These are phyloP conservation scores for Folsomia candida DNA, from an alignment of 2,888 invertebrate species.

Conservation along the genomic window DNA sequence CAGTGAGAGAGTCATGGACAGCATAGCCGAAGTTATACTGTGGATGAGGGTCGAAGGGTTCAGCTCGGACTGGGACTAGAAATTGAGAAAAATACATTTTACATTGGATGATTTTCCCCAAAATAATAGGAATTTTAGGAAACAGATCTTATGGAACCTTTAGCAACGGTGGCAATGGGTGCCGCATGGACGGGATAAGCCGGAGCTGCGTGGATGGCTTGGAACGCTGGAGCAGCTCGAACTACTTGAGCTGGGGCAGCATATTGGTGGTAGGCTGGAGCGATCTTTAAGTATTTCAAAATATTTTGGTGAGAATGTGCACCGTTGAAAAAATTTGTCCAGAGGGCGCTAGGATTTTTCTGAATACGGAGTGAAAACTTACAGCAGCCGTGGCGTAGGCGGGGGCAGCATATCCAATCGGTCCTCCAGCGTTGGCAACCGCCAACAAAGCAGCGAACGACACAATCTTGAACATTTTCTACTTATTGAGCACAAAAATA, in stretches of 20 bases:
- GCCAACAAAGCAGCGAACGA: conserved; percentile 23
- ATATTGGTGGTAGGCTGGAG: neutral
- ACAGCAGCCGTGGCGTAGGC: neutral
- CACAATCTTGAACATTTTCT: conserved; percentile 18
- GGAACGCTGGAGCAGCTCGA: conserved; percentile 9
- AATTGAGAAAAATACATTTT: too few relatives aligned
- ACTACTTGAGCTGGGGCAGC: conserved; percentile 1
- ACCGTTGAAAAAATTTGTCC: too few relatives aligned
- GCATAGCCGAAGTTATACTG: neutral
- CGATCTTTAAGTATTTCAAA: too few relatives aligned
- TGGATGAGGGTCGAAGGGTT: neutral
- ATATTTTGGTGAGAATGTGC: too few relatives aligned
- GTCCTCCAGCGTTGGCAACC: conserved; percentile 19
- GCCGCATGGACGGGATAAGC: conserved; percentile 9
- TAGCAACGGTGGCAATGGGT: neutral
- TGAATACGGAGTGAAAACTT: too few relatives aligned
- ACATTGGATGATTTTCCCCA: too few relatives aligned
- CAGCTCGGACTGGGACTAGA: neutral
- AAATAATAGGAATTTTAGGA: too few relatives aligned
- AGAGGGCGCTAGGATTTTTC: too few relatives aligned
- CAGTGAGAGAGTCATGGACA: neutral
- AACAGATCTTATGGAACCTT: too few relatives aligned
- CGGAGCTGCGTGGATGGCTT: conserved; percentile 10
- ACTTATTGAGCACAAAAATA: neutral
- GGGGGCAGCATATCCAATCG: conserved; percentile 5